Base-by-base conservation (phyloP, 2,888 invertebrate genomes). In the Agonopterix arenella region DNA sequence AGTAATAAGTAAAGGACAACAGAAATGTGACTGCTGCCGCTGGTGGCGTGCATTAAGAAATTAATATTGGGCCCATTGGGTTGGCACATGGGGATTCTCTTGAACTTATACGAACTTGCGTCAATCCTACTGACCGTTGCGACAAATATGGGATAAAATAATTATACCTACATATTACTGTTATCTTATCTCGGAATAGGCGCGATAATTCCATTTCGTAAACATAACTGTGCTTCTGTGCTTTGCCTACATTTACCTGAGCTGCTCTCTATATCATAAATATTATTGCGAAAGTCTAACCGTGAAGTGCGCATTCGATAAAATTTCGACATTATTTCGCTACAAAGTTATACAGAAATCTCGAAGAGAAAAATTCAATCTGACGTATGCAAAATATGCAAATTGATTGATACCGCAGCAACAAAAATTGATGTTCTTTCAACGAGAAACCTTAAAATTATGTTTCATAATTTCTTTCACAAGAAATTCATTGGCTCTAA, bases 41-140 rank as follows among this genome's bases (percentile, higher is more conserved):
- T 49, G 36, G 36, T 58, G 56, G 51, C 48, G 66, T 68, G 73
- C 74, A 75, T 80, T 82, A 81, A 74, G 76, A 73, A 78, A 83
- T 81, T 77, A 81, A 76, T 80, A 80, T 76, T 65, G 67, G 64
- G 64, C 51, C 56, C 58, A 46, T 28, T 7, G 11, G 55, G 53
- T 62, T 67, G 72, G 62, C 66, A 64, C 59, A 61, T 61, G 63
- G 56, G 56, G 50, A 57, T 57, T 48, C 16, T 13, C n/a, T n/a
- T n/a, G 43, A 36, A 44, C 46, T 44, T 44, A 44, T 18, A 47
- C 40, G 48, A 47, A 46, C 47, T 37, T 28, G 11, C 28, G 44
- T 48, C 45, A 51, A 46, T 45, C 47, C 47, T 46, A 47, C 42
- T 44, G 53, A 51, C 48, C 46, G 45, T 48, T 45, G 28, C 41